Percentiles rank a stretch among this genome's conserved stretches.
Evolutionary conservation across 2,888 invertebrate species (phyloP).

Genomic region (Phasia obesa): DNA sequence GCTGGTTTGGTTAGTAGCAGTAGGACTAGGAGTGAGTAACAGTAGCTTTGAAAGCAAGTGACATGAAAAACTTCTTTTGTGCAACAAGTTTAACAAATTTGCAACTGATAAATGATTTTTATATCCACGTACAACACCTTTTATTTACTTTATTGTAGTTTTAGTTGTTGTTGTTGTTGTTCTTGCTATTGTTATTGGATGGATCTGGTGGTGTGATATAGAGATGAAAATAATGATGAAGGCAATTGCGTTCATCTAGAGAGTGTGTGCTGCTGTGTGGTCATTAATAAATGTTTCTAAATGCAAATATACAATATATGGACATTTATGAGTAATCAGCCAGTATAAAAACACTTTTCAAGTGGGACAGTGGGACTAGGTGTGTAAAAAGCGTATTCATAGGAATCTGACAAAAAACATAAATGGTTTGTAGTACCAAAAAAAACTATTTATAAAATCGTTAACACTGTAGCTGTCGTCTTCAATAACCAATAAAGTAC

Average conservation of each 20-base stretch:
- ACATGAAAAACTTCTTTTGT: conserved; percentile 81
- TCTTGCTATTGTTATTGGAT: conserved; percentile 16
- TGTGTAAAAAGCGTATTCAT: not conserved
- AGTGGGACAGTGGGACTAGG: conserved; percentile 44
- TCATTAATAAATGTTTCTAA: conserved; percentile 78
- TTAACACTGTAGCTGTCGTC: too few species aligned
- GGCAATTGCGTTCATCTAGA: conserved; percentile 18
- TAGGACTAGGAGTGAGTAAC: conserved; percentile 67
- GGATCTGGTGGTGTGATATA: conserved; percentile 29
- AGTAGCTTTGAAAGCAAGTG: conserved; percentile 76
- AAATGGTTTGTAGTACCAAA: not conserved
- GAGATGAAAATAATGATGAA: conserved; percentile 20
- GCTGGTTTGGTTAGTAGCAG: not conserved
- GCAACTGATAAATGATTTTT: conserved; percentile 79
- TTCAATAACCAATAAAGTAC: too few species aligned
- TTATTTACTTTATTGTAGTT: conserved; percentile 52
- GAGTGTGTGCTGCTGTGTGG: conserved; percentile 69
- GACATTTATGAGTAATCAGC: conserved; percentile 56
- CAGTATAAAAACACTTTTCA: not conserved
- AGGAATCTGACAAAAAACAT: not conserved
- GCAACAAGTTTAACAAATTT: conserved; percentile 80
- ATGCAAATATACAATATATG: conserved; percentile 57
- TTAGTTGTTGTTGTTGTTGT: conserved; percentile 3
- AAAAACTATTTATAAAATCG: not conserved
- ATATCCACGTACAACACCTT: conserved; percentile 73